These are phyloP conservation scores for Bathynomus jamesi DNA, from an alignment of 1,140 invertebrate genomes.

Conservation along the genomic window DNA sequence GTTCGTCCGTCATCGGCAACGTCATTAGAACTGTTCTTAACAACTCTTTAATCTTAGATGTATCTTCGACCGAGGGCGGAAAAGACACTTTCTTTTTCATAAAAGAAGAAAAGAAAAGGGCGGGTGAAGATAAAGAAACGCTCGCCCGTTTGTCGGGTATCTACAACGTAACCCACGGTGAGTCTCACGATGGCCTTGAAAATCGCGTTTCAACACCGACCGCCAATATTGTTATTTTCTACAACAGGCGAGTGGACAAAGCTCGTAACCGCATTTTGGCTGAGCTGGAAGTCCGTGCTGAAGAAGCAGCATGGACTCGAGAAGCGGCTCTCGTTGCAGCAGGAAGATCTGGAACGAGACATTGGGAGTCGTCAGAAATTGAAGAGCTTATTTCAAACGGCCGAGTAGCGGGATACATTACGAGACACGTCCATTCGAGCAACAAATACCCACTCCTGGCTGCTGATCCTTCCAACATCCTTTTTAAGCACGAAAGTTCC, in stretches of 20 bases:
- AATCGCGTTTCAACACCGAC: constrained; percentile 75
- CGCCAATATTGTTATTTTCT: constrained; percentile 82
- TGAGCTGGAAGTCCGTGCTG: constrained; percentile 79
- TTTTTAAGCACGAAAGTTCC: constrained; percentile 33
- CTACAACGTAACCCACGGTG: constrained; percentile 74
- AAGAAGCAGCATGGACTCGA: constrained; percentile 73
- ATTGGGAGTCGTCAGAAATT: constrained; percentile 84
- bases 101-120: constrained; percentile 21
- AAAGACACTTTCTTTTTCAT: constrained; percentile 45
- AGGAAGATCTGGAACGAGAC: constrained; percentile 65
- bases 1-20: constrained; percentile 80
- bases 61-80: constrained; percentile 68
- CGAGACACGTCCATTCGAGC: constrained; percentile 79
- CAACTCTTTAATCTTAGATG: constrained; percentile 78
- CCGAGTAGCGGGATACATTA: constrained; percentile 78
- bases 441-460: constrained; percentile 82
- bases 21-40: constrained; percentile 90
- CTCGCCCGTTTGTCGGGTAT: constrained; percentile 66
- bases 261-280: constrained; percentile 59
- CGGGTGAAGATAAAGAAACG: constrained; percentile 52
- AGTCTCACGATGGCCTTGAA: constrained; percentile 51
- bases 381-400: constrained; percentile 78
- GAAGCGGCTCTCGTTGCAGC: constrained; percentile 78
- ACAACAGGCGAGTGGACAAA: constrained; percentile 79
- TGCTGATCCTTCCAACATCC: constrained; percentile 89